Evolutionary conservation across 2,113 vertebrate species (phyloP), one percentile per base, ranked within the genome.

Genomic region (Oxygymnocypris stewartii): DNA sequence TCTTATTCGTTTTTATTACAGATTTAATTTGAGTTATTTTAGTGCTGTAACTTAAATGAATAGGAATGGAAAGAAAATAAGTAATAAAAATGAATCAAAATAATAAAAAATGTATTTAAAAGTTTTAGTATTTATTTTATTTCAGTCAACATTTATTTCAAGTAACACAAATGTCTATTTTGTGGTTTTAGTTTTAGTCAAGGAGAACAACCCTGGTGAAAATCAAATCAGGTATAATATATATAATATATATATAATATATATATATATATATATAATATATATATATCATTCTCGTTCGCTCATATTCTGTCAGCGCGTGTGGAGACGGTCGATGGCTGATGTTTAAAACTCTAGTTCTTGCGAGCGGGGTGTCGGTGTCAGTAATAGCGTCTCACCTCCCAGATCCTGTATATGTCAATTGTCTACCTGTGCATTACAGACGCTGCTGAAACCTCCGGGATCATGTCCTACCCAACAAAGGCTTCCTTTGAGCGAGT

Each of bases 401-500:
- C 78, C 85, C 86, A 65, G 81, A 57, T 89, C 89, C 88, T 87
- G 88, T 92, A 86, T 88, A 82, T 80, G 88, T 79, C 85, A 86
- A n/a, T 89, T 92, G 85, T 88, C 82, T 89, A 90, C 87, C 90
- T 91, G 80, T 87, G 87, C 90, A 71, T 89, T 92, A 91, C 86
- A 90, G 91, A 92, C 91, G 89, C 91, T 88, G 91, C 91, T 88
- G 85, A 91, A 91, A 91, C 89, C 86, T 86, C 80, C 82, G 85
- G 93, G 92, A 92, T 93, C 90, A 90, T 90, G 91, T 91, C 88
- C 89, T 90, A 87, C 59, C n/a, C 40, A 93, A 95, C 93, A 94
- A 95, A 93, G 90, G 80, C 88, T 76, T 80, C 90, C 93, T 94
- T 94, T 95, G 85, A 94, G 90, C 54, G 47, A 88, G 88, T 57